Conservation (phyloP, 2,888 invertebrate genomes). For the Tenthredo livida region DNA sequence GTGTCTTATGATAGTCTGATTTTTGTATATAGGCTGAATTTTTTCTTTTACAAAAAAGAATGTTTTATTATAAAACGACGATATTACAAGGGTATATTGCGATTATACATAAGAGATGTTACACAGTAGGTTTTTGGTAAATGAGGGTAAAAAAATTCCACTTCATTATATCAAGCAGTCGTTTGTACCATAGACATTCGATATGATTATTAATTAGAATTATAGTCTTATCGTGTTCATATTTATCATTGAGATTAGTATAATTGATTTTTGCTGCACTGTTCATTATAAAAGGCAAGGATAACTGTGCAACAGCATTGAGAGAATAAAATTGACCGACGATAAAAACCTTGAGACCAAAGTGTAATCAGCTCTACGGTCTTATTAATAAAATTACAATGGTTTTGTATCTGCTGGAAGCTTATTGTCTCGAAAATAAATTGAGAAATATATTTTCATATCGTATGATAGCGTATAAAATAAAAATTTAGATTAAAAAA, state of each 20-base stretch:
- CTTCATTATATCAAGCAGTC: slow-evolving; percentile 13
- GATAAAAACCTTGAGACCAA: background rate
- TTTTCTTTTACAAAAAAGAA: slow-evolving; percentile 67
- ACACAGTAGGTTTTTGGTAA: slow-evolving; percentile 54
- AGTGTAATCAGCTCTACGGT: background rate
- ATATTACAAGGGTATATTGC: slow-evolving; percentile 66
- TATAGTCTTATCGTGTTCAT: slow-evolving; percentile 10
- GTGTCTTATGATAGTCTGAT: background rate
- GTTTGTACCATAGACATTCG: slow-evolving; percentile 22
- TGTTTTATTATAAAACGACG: slow-evolving; percentile 71
- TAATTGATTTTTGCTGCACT: background rate
- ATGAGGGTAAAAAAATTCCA: background rate
- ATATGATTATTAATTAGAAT: slow-evolving; percentile 2
- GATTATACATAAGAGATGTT: slow-evolving; percentile 53
- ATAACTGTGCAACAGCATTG: slow-evolving; percentile 12
- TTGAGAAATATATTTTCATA: background rate
- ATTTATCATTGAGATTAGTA: background rate
- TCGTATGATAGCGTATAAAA: background rate
- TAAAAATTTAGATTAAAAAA: background rate
- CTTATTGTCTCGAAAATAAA: background rate
- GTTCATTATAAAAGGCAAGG: background rate
- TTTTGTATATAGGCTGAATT: slow-evolving; percentile 40
- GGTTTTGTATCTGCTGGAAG: background rate
- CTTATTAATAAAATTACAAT: slow-evolving; percentile 8
- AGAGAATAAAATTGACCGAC: background rate